Evolutionary conservation across 1,140 invertebrate species (phyloP).

Genomic region (Tetragnatha versicolor): DNA sequence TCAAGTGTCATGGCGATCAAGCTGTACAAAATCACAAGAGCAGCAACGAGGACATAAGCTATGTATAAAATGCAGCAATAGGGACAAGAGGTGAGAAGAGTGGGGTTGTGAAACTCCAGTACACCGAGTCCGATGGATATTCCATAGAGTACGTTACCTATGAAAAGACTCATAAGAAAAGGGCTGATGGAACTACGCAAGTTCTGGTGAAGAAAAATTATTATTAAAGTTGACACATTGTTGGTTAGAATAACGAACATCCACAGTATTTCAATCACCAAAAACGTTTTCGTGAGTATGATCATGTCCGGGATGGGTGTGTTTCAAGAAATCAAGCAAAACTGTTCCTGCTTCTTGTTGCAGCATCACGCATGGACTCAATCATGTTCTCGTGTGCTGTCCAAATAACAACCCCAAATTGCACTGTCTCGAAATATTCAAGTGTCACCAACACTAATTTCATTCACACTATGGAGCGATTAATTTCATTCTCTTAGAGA

Average conservation of each 20-base stretch:
- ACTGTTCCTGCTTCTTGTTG: too few species aligned
- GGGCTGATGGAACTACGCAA: neutral
- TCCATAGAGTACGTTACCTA: conserved; percentile 12
- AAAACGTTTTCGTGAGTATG: neutral
- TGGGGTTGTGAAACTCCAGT: neutral
- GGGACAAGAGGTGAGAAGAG: neutral
- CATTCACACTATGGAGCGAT: too few species aligned
- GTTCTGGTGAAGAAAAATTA: neutral
- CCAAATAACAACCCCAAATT: too few species aligned
- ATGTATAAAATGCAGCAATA: neutral
- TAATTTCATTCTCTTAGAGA: too few species aligned
- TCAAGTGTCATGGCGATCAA: conserved; percentile 22
- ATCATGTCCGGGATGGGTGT: neutral
- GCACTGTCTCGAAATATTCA: too few species aligned
- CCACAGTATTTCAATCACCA: conserved; percentile 10
- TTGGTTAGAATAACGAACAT: conserved; percentile 13
- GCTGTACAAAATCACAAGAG: conserved; percentile 6
- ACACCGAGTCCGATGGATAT: neutral
- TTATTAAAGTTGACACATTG: neutral
- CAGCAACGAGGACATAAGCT: neutral
- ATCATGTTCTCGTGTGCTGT: too few species aligned
- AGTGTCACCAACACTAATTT: too few species aligned
- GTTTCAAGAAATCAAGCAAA: neutral
- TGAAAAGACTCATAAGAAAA: conserved; percentile 3
- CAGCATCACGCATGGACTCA: too few species aligned